Evolutionary conservation across 2,797 vertebrate species (phyloP).

Genomic region (Hozukius guyotensis): DNA sequence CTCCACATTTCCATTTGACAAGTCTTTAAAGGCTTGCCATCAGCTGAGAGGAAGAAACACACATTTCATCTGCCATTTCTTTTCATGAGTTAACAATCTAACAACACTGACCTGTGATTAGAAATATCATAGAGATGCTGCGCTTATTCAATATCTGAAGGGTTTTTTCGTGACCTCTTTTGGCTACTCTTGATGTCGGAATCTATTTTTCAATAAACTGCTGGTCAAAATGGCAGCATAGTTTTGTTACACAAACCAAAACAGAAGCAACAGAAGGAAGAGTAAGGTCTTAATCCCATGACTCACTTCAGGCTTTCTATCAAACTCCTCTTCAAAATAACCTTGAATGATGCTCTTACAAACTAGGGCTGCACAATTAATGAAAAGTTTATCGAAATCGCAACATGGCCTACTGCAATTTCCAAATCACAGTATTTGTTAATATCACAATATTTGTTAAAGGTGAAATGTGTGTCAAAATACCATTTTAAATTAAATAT

Average conservation of each 20-base stretch:
- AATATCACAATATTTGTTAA: too few relatives aligned
- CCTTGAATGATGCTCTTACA: background rate
- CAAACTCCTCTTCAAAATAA: conserved; percentile 6
- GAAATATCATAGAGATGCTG: background rate
- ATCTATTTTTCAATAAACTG: background rate
- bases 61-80: background rate
- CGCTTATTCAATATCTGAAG: background rate
- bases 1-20: background rate
- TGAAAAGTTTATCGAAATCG: too few relatives aligned
- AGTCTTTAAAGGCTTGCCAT: background rate
- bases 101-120: background rate
- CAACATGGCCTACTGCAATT: accelerated
- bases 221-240: background rate
- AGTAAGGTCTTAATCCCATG: background rate
- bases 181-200: background rate
- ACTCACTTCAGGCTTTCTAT: background rate
- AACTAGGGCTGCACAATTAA: too few relatives aligned
- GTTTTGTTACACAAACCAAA: background rate
- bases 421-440: too few relatives aligned
- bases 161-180: background rate
- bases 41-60: background rate
- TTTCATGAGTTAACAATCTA: background rate
- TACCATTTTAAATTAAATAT: too few relatives aligned
- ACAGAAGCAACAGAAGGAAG: background rate
- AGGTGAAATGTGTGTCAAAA: too few relatives aligned